A percentile compares a stretch with the other conserved stretches of the same genome.
Conservation (phyloP, 2,113 vertebrate species). For the Glaucidium brasilianum region DNA sequence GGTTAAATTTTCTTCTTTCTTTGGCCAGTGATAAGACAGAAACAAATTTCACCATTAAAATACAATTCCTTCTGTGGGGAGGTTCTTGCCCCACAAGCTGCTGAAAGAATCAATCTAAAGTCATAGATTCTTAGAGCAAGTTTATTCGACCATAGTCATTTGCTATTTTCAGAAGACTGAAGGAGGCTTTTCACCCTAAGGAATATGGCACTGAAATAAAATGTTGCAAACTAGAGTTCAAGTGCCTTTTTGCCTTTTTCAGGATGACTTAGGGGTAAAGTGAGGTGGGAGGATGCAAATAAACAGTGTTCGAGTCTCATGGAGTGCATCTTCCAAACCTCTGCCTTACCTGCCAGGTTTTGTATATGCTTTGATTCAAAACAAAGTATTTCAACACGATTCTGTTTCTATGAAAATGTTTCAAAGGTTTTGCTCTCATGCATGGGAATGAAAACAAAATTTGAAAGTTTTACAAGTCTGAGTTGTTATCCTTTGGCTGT, state of each 20-base stretch:
- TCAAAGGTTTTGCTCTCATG: not conserved
- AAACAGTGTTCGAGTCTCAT: not conserved
- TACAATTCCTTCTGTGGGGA: not conserved
- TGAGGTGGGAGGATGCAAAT: not conserved
- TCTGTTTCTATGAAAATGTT: not conserved
- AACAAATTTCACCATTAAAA: not conserved
- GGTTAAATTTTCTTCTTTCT: not conserved
- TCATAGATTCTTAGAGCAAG: not conserved
- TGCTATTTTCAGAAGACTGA: not conserved
- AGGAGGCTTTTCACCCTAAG: not conserved
- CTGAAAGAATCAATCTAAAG: not conserved
- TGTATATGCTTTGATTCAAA: not conserved
- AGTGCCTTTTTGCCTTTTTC: not conserved
- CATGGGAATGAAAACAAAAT: not conserved
- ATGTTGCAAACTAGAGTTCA: not conserved
- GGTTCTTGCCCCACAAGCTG: not conserved
- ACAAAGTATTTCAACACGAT: not conserved
- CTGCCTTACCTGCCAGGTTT: not conserved
- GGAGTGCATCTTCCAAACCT: not conserved
- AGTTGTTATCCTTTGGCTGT: not conserved
- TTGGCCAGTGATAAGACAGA: not conserved
- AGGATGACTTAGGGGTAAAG: not conserved
- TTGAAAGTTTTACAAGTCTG: not conserved
- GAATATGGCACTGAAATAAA: not conserved
- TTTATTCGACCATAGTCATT: not conserved